Evolutionary conservation across 2,797 vertebrate genomes (phyloP).

Genomic region (Myotis findleyi): DNA sequence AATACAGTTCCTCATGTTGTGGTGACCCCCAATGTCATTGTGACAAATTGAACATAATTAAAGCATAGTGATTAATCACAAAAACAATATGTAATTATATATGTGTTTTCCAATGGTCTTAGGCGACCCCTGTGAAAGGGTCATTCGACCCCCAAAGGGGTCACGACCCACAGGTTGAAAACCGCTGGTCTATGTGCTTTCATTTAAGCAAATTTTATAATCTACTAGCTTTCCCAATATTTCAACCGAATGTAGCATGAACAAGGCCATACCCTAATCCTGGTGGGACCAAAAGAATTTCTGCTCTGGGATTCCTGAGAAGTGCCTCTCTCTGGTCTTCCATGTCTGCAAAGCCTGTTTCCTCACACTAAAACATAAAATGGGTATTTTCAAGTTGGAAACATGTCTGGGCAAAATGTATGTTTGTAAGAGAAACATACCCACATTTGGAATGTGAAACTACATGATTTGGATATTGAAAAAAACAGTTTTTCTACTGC

Average conservation of each 20-base stretch:
- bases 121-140: no score
- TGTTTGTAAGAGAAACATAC: constrained; percentile 28
- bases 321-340: neutral
- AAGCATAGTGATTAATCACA: no score
- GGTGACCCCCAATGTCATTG: no score
- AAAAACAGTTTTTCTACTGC: neutral
- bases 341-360: neutral
- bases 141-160: no score
- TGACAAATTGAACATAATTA: no score
- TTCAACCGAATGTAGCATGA: neutral
- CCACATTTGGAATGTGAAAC: neutral
- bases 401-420: constrained; percentile 12
- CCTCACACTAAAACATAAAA: neutral
- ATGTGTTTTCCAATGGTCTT: no score
- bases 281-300: neutral
- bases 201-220: neutral
- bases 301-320: neutral
- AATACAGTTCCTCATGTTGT: no score
- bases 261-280: neutral
- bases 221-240: neutral
- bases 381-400: neutral
- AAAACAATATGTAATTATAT: no score
- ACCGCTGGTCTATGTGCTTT: neutral
- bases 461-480: neutral
- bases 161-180: no score